A percentile compares a stretch with the other conserved stretches of the same genome.
These are phyloP conservation scores for Ceriagrion tenellum DNA, from an alignment of 2,888 invertebrate genomes.

Conservation along the genomic window DNA sequence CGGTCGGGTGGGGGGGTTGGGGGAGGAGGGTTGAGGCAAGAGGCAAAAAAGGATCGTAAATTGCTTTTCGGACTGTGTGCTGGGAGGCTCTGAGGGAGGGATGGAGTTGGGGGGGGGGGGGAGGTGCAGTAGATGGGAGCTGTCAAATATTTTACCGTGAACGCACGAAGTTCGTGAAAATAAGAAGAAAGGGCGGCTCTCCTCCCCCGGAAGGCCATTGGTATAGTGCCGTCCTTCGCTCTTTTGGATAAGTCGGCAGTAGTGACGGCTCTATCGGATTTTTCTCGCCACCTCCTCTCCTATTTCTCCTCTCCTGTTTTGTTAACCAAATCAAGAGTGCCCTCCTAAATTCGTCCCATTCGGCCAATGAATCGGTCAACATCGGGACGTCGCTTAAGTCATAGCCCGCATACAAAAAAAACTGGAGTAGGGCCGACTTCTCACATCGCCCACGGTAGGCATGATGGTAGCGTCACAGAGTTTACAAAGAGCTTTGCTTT, in stretches of 20 bases:
- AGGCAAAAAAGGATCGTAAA: slow-evolving; percentile 1
- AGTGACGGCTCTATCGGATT: neutral
- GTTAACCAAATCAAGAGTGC: neutral
- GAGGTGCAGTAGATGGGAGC: neutral
- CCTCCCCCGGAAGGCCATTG: neutral
- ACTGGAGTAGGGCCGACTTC: too few relatives aligned
- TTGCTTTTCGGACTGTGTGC: slow-evolving; percentile 5
- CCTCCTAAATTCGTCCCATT: neutral
- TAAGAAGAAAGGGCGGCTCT: neutral
- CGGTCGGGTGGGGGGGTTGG: too few relatives aligned
- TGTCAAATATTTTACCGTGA: slow-evolving; percentile 31
- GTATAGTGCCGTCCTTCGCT: neutral
- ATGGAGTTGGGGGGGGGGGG: neutral
- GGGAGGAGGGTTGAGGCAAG: neutral
- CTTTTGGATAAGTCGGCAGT: neutral
- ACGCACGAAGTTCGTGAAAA: neutral
- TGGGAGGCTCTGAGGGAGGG: neutral
- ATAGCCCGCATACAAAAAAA: too few relatives aligned
- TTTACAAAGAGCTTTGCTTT: too few relatives aligned
- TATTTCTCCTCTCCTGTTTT: neutral
- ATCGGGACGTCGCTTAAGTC: too few relatives aligned
- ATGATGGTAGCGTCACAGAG: too few relatives aligned
- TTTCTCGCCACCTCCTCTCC: neutral
- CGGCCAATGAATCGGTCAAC: neutral
- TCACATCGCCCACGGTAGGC: too few relatives aligned